Evolutionary conservation across 2,888 invertebrate genomes (phyloP), one percentile per base, ranked within the genome.

Genomic region (Hesperia comma): DNA sequence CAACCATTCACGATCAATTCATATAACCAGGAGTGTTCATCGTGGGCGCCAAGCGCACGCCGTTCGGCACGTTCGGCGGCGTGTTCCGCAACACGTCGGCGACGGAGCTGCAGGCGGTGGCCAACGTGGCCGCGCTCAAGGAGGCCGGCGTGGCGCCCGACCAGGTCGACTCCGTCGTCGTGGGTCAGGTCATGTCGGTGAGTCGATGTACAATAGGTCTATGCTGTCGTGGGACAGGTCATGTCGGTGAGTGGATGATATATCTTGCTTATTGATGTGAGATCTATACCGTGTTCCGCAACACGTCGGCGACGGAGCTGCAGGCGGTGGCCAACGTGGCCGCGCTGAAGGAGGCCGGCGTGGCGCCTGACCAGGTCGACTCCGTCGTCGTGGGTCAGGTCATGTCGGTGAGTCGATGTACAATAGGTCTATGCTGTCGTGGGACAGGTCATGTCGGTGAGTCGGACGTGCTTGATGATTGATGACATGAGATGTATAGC

Each of bases 51-150:
- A 99, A 99, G 90, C 95, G 99, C 71, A 99, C 99, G 0, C 97
- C 99, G 3, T 99, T 99, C 90, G 99, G 99, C 62, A 96, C 99
- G 0, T 99, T 96, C 88, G 99, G 99, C 4, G 97, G 97, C 0
- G 94, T 95, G 77, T 95, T 97, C 80, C 94, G 94, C 37, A 96
- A 96, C 83, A 95, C 95, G 8, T 94, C 94, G 46, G 94, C 95
- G 21, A 95, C 95, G 0, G 97, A 97, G 68, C 91, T 99, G 71
- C 98, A 98, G 84, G 96, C 96, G 17, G 88, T 95, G 12, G 97
- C 98, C 0, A 94, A 96, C 0, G 95, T 95, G 71, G 97, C 97
- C 7, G 97, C 97, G 0, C 86, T 98, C 6, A 94, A 95, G 69
- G 94, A 96, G 72, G 96, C 96, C 0, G 96, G 96, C 43, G 93